Base-by-base conservation (phyloP, 2,888 invertebrate genomes). In the Heliconius erato region DNA sequence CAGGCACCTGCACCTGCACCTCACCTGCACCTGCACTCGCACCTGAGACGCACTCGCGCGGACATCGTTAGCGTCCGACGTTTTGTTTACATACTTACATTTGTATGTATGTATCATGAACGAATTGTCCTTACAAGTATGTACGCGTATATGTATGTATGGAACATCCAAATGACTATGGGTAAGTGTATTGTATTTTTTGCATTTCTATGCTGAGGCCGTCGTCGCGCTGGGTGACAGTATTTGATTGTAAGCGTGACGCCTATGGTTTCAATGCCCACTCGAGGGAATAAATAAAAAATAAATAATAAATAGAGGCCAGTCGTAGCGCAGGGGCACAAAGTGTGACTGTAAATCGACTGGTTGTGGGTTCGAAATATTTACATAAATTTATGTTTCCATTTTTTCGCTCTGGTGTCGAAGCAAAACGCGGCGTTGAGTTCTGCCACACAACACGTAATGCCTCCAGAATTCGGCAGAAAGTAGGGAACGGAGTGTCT, bases 61-160 rank as follows among this genome's bases (percentile, higher is more conserved):
- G 44, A 26, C 71, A 5, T 71, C n/a, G 71, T 71, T 71, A 71
- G 16, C 71, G n/a, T 71, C 71, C 35, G 71, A n/a, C 71, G 9
- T 63, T 12, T 65, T 65, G 14, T 65, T 65, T 14, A 28, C n/a
- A 65, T 26, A 63, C n/a, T 11, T n/a, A n/a, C n/a, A n/a, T n/a
- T n/a, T 63, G 63, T n/a, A 54, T 19, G 11, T 63, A 3, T 63
- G 19, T 63, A n/a, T 63, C 12, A n/a, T 63, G 63, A 63, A n/a
- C 11, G 11, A 63, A 11, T 11, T 69, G 19, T 32, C 32, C 19
- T 69, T 35, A 23, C 35, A 69, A 16, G 32, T 69, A 23, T 35
- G 32, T 28, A 68, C 54, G 7, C 7, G 54, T 49, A 54, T 11
- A 40, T 11, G 19, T 28, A 9, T 19, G 32, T 28, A 28, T 63